Conservation (phyloP, 2,888 invertebrate genomes). For the Glaucopsyche alexis region DNA sequence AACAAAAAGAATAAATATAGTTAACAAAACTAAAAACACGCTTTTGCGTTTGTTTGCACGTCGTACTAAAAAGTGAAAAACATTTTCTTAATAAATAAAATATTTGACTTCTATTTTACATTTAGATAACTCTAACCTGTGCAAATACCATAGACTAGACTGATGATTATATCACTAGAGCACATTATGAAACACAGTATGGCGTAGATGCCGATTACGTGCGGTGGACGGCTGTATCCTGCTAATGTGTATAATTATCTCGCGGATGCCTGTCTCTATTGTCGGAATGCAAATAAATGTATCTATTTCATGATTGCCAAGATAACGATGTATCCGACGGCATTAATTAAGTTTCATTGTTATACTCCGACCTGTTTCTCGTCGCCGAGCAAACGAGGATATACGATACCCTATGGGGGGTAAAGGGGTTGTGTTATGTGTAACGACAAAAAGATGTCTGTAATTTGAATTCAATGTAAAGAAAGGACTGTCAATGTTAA, state of each 20-base stretch:
- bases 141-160: not conserved
- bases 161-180: not conserved
- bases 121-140: not conserved
- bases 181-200: not conserved
- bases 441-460: not conserved
- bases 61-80: no score
- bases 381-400: slow-evolving; percentile 3
- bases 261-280: slow-evolving; percentile 12
- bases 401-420: not conserved
- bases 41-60: no score
- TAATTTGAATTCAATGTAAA: not conserved
- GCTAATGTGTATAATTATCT: not conserved
- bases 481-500: not conserved
- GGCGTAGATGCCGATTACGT: slow-evolving; percentile 10
- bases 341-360: slow-evolving; percentile 22
- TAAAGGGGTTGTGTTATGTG: not conserved
- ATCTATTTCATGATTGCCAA: slow-evolving; percentile 28
- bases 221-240: not conserved
- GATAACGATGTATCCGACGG: slow-evolving; percentile 15
- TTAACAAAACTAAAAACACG: no score
- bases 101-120: not conserved
- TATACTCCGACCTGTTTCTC: not conserved
- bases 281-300: slow-evolving; percentile 28
- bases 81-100: no score
- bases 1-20: no score